Evolutionary conservation across 1,140 invertebrate genomes (phyloP), one percentile per base, ranked within the genome.

Genomic region (Oppia nitens): DNA sequence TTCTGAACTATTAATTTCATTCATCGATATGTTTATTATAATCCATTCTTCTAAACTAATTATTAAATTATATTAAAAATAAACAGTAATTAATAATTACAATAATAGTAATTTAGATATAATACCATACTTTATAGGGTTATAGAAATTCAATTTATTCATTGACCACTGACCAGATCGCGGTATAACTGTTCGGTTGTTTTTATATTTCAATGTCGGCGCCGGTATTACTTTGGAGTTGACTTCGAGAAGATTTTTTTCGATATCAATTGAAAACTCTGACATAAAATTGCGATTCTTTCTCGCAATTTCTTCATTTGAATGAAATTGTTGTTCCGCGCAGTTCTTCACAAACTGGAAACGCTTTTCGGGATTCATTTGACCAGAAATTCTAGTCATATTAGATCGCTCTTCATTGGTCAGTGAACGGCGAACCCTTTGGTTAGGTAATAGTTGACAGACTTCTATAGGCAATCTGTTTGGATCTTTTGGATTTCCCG

Each of bases 391-490:
- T 12, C 23, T n/a, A 3, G 47, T 28, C 11, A 49, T 49, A 4
- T 40, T 26, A 20, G 45, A 27, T 28, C 28, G 23, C 2, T 25
- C 6, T 20, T 40, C 23, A 47, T 59, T 49, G 26, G 40, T 49
- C 23, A 49, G 45, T 2, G 25, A n/a, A 27, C 53, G 17, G 1
- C 17, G 3, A 2, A 59, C 14, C 24, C 55, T 21, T 40, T 58
- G 60, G n/a, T 59, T 40, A 3, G 25, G 9, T 9, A 59, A 40
- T 12, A 61, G 20, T 23, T 32, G n/a, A 28, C 59, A 60, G 1
- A 60, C 6, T 45, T 60, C 55, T 47, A 61, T 60, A n/a, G 60
- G 60, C 2, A 61, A 23, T 23, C 27, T 49, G 4, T n/a, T 17
- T 52, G 9, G 21, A 14, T 57, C 60, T 2, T 27, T 24, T 17